Evolutionary conservation across 1,140 invertebrate species (phyloP), one percentile per base, ranked within the genome.

Genomic region (Calephelis virginiensis): DNA sequence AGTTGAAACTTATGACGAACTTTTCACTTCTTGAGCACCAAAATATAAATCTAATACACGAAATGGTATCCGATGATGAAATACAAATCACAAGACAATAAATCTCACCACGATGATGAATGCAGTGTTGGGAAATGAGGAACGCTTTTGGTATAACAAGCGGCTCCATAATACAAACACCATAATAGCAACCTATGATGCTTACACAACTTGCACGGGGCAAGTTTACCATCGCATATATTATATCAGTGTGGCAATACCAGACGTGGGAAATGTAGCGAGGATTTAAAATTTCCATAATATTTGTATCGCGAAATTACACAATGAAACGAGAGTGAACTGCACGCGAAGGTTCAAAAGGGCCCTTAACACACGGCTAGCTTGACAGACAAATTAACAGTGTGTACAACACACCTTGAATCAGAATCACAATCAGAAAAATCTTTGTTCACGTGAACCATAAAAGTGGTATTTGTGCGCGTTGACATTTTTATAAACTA

Each of bases 201-300:
- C 75, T 81, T 82, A 73, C 81, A 78, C 71, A 83, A 83, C 72
- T 49, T 64, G 71, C 64, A 73, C 59, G 68, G 68, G 70, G 48
- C 48, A 38, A 72, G 74, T 75, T 76, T 77, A 72, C 76, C 78
- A 70, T 75, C 73, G 82, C 80, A 85, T 81, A 80, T 78, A 84
- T 28, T 2, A 28, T 84, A 83, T 83, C 73, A 56, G 74, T 80
- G 80, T 73, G 63, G 72, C 77, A 82, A 80, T 66, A 14, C 60
- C 64, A 67, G 75, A 81, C 85, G 86, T 89, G 86, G 84, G 84
- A 89, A 87, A 78, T 73, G 66, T 64, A 61, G 65, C 72, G 72
- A 72, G 71, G 76, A 85, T 84, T 85, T 85, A 71, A 89, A 83
- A 89, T 86, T 76, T 85, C 80, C 82, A 86, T 86, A 85, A 88